Conservation (phyloP, 2,113 vertebrate species). For the Rattus rattus region DNA sequence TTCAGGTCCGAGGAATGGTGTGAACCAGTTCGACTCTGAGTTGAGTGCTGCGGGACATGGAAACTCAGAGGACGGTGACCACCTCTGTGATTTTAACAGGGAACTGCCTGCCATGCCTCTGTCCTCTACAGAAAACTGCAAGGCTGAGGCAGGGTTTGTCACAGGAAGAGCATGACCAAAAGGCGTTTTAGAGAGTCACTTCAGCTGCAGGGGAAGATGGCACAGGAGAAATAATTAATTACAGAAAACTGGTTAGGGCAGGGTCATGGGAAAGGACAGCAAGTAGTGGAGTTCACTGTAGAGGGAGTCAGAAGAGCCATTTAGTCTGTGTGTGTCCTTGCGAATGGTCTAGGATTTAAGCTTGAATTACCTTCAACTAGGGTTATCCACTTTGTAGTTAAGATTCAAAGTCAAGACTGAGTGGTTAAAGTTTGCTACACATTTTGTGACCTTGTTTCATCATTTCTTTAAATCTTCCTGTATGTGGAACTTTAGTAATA, state of each 20-base stretch:
- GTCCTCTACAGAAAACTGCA: neutral
- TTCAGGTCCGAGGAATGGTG: neutral
- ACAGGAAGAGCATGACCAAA: neutral
- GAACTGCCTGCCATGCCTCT: neutral
- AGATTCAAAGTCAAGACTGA: neutral
- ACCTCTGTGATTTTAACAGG: neutral
- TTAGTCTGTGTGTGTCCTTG: neutral
- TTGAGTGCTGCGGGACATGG: accelerated
- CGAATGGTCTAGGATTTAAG: conserved; percentile 11
- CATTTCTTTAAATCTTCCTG: neutral
- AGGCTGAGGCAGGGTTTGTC: neutral
- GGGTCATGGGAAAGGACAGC: neutral
- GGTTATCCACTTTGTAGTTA: neutral
- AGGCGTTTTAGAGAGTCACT: neutral
- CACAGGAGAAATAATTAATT: neutral
- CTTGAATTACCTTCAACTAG: neutral
- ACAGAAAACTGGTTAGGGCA: neutral
- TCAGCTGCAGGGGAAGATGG: no score
- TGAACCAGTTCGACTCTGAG: neutral
- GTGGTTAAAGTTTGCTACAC: neutral
- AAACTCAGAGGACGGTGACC: neutral
- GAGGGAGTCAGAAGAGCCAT: neutral
- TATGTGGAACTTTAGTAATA: neutral
- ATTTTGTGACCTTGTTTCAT: neutral
- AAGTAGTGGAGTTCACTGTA: neutral